Base-by-base conservation (phyloP, 1,140 invertebrate species). In the Nylanderia fulva region DNA sequence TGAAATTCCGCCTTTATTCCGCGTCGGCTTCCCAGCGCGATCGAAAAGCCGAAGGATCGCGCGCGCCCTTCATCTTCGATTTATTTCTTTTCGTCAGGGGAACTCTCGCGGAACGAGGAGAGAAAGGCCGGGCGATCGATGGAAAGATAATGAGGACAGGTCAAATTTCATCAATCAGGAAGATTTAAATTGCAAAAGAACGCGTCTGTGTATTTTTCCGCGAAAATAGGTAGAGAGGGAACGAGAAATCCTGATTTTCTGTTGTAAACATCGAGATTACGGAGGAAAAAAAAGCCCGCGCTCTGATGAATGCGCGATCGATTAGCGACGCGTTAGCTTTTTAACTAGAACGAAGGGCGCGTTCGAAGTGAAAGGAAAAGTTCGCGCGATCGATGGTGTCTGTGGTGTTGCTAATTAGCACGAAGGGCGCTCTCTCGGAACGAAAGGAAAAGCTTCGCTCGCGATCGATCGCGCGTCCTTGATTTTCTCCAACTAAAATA, bases 361-460 rank as follows among this genome's bases (percentile, higher is more conserved):
- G 27, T 82, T 82, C 77, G 66, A 82, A 82, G 77, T 82, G 77
- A 82, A 82, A 82, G 77, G 77, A 82, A 82, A 82, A 82, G 77
- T 82, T 33, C 52, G 66, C 66, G 66, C 77, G 77, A 82, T 82
- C 77, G 77, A 82, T 82, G 64, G 52, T 48, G 77, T 82, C 77
- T 82, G 77, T 39, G 77, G 77, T 82, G 77, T 82, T 82, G 45
- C 77, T 82, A 82, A 82, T 82, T 82, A 82, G 66, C 52, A 82
- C 77, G 77, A 82, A 82, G 77, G 77, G 77, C 77, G 66, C 77
- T 72, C 77, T 72, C 66, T 71, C 66, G 42, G 77, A 72, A 82
- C 77, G 77, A 82, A 82, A 82, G 77, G 77, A 82, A 82, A 82
- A 82, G 77, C 66, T 29, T 48, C 1, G 63, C 15, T 52, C 61